Base-by-base conservation (phyloP, 2,888 invertebrate genomes). In the Tigriopus californicus region DNA sequence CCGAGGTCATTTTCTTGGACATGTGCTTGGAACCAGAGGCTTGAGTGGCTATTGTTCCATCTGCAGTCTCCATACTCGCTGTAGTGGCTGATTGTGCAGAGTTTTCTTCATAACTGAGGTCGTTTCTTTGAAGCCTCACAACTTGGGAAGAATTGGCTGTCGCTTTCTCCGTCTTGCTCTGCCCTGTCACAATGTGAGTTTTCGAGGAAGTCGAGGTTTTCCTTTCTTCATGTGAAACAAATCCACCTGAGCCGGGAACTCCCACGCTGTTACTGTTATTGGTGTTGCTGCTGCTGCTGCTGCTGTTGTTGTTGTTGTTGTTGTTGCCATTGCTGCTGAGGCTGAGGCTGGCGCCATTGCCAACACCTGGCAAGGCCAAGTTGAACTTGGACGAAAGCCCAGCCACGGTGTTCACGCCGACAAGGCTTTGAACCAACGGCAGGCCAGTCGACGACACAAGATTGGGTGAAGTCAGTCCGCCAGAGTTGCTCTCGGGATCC, bases 1-100 rank as follows among this genome's bases (percentile, higher is more conserved):
- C 85, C 59, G 85, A 80, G 72, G 84, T 85, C 64, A 90, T 72
- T 58, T 83, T 83, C 67, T 85, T 79, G 66, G 85, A 85, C 73
- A 87, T 86, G 87, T 89, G 75, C 1, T 41, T 40, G 22, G 46
- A 20, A 15, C 57, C 57, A 46, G 41, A 41, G n/a, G 40, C 57
- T 22, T 57, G 42, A 13, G 42, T 47, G 4, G 57, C 44, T 20
- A 57, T 15, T 15, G 46, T 57, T 8, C 57, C 57, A 15, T 40
- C 40, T 20, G 42, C 57, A 25, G 52, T 25, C 25, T 88, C 87
- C 63, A 88, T 73, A 64, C 85, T 76, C 63, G 86, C 82, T 65
- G 82, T 79, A 63, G 82, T 79, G 15, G 87, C 85, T 33, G 83
- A 81, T 46, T 84, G 82, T 47, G 85, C 69, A 13, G 66, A 67